Percentiles rank a stretch among this genome's conserved stretches.
These are phyloP conservation scores for Nothura maculosa DNA, from an alignment of 2,797 vertebrate genomes.

Conservation along the genomic window DNA sequence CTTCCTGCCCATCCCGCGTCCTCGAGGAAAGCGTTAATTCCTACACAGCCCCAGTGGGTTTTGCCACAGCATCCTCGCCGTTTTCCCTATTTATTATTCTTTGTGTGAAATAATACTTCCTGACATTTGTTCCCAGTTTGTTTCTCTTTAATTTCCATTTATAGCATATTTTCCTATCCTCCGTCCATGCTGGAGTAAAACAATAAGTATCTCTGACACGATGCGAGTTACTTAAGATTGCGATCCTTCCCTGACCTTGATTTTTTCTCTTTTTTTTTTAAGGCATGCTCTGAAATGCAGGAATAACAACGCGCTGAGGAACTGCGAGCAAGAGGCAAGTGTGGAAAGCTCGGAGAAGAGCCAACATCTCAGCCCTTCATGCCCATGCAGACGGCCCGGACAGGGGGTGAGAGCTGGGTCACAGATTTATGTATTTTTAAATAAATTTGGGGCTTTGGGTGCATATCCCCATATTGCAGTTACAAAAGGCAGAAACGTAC, in stretches of 20 bases:
- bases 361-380: neutral
- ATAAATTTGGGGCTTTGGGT: neutral
- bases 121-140: slow-evolving; percentile 73
- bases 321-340: neutral
- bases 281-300: neutral
- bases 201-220: slow-evolving; percentile 64
- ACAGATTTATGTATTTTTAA: neutral
- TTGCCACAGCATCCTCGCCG: neutral
- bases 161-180: slow-evolving; percentile 74
- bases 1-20: neutral
- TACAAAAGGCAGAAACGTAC: neutral
- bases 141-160: slow-evolving; percentile 76
- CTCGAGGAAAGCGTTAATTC: slow-evolving; percentile 16
- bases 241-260: slow-evolving; percentile 32
- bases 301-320: neutral
- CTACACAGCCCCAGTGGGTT: neutral
- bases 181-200: slow-evolving; percentile 67
- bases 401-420: neutral
- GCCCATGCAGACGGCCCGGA: fast-evolving
- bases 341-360: neutral
- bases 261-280: neutral
- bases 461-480: neutral
- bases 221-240: slow-evolving; percentile 45
- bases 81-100: slow-evolving; percentile 56
- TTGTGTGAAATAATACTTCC: slow-evolving; percentile 69